phyloP scores from a whole-genome alignment of 2,888 invertebrate species.

The Cynaeus angustus region DNA sequence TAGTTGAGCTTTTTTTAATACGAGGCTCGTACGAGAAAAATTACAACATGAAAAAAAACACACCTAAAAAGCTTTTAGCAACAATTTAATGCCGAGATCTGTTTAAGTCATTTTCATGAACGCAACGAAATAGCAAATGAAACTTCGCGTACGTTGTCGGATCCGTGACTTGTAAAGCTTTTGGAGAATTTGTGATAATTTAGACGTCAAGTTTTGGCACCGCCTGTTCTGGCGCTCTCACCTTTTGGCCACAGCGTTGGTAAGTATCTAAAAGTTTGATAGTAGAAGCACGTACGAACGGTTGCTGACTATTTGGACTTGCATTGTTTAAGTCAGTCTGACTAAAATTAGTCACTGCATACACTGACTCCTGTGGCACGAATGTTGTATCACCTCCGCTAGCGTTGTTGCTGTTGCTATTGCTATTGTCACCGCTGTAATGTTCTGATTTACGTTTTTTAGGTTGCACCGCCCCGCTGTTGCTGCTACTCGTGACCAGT shows the following conservation, averaged over 20 bases:
- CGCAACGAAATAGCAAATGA: too few relatives aligned
- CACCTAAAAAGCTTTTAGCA: too few relatives aligned
- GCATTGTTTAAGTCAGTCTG: constrained; percentile 65
- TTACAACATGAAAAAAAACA: too few relatives aligned
- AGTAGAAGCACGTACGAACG: constrained; percentile 79
- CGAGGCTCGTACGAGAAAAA: too few relatives aligned
- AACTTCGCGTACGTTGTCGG: too few relatives aligned
- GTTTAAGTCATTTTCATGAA: too few relatives aligned
- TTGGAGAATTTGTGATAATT: not conserved
- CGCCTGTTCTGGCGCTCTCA: constrained; percentile 60
- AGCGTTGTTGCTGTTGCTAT: constrained; percentile 66
- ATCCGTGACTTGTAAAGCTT: too few relatives aligned
- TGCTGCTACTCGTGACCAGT: constrained; percentile 73
- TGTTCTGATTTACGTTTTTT: constrained; percentile 69
- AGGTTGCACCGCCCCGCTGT: constrained; percentile 59
- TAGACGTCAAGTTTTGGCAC: constrained; percentile 2
- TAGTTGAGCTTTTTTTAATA: too few relatives aligned
- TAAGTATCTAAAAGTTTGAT: constrained; percentile 81
- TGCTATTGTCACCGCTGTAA: constrained; percentile 56
- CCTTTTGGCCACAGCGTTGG: constrained; percentile 80
- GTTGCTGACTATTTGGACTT: constrained; percentile 71
- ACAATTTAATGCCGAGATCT: too few relatives aligned
- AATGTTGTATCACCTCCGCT: constrained; percentile 61
- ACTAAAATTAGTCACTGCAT: constrained; percentile 71
- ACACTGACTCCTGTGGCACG: constrained; percentile 64